Percentiles rank a stretch among this genome's conserved stretches.
Evolutionary conservation across 2,113 vertebrate genomes (phyloP).

Genomic region (Neofelis nebulosa): DNA sequence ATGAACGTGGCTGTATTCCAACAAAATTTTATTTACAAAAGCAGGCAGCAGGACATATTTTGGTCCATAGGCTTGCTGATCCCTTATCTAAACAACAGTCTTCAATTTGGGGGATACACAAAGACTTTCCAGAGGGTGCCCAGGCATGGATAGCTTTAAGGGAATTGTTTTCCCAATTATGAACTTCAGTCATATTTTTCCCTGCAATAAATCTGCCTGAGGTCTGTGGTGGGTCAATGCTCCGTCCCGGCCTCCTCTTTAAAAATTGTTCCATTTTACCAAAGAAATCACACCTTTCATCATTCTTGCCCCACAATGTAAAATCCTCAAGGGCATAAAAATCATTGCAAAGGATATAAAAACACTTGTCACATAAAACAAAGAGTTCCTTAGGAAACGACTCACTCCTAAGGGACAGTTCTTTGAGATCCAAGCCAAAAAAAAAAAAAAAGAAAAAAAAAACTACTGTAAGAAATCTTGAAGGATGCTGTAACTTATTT

Average conservation of each 20-base stretch:
- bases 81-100: not conserved
- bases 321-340: not conserved
- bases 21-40: slow-evolving; percentile 9
- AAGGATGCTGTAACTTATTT: not conserved
- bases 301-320: not conserved
- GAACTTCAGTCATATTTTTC: not conserved
- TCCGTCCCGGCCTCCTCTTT: not conserved
- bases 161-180: not conserved
- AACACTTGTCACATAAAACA: not conserved
- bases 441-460: not conserved
- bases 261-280: not conserved
- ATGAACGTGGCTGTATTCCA: not conserved
- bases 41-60: not conserved
- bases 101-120: not conserved
- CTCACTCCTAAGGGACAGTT: not conserved
- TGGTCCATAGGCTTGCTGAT: not conserved
- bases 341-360: not conserved
- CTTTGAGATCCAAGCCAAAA: not conserved
- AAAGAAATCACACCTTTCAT: not conserved
- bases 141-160: not conserved
- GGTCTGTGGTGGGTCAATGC: not conserved
- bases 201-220: not conserved
- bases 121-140: not conserved
- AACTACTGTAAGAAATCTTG: not conserved
- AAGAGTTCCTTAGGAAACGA: not conserved